Evolutionary conservation across 2,113 vertebrate species (phyloP).

Genomic region (Periophthalmus modestus): DNA sequence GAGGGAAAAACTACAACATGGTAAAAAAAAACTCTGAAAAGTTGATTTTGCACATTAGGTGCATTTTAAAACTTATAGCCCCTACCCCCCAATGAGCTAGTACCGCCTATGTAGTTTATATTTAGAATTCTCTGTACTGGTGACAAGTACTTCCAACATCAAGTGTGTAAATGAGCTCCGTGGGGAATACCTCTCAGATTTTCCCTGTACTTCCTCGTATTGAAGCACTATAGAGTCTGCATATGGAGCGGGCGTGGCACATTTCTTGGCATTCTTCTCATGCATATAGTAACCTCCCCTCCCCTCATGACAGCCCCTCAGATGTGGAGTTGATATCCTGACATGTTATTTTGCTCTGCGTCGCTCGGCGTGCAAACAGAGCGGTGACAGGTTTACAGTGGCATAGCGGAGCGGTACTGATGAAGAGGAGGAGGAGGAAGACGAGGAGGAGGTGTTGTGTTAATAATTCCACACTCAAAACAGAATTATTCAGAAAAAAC

Average conservation of each 20-base stretch:
- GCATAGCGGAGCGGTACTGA: not conserved
- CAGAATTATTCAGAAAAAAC: not conserved
- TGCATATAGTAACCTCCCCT: not conserved
- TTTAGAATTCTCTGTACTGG: not conserved
- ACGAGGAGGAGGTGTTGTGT: not conserved
- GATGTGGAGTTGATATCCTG: not conserved
- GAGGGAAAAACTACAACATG: too few species aligned
- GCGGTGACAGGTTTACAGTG: conserved; percentile 1
- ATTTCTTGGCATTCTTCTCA: not conserved
- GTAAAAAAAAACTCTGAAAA: too few species aligned
- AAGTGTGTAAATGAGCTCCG: not conserved
- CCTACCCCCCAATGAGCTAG: not conserved
- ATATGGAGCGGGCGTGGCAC: conserved; percentile 2
- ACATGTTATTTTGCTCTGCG: conserved; percentile 8
- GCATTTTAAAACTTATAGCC: not conserved
- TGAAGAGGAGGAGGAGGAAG: not conserved
- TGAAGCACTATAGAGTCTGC: not conserved
- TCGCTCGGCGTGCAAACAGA: not conserved
- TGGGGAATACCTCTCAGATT: not conserved
- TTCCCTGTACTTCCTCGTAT: not conserved
- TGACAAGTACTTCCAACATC: not conserved
- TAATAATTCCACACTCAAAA: not conserved
- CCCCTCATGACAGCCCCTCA: not conserved
- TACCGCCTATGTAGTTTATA: not conserved
- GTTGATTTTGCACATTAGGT: too few species aligned